phyloP scores from a whole-genome alignment of 2,888 invertebrate genomes.

The Mythimna albipuncta region DNA sequence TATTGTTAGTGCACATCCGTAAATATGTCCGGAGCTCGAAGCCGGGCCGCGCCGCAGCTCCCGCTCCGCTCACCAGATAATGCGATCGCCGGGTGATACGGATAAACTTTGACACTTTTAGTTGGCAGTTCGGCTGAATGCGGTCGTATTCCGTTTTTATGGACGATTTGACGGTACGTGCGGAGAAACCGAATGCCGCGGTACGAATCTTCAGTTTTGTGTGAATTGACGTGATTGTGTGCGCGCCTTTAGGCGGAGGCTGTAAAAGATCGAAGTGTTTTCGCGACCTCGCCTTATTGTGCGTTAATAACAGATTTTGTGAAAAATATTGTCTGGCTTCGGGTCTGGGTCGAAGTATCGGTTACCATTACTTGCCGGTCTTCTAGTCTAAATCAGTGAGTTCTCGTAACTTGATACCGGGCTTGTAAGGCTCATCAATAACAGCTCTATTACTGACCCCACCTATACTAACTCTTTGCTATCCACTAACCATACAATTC shows the following conservation, averaged over 20 bases:
- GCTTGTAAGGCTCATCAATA: background rate
- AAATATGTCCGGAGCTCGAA: slow-evolving; percentile 55
- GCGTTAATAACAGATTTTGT: background rate
- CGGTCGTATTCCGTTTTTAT: slow-evolving; percentile 62
- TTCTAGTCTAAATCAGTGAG: background rate
- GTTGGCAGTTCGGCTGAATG: slow-evolving; percentile 53
- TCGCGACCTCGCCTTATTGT: background rate
- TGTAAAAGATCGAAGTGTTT: slow-evolving; percentile 6
- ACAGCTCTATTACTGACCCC: no score
- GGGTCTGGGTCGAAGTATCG: background rate
- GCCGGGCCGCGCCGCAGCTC: background rate
- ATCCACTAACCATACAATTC: background rate
- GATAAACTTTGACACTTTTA: slow-evolving; percentile 63
- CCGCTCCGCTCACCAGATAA: slow-evolving; percentile 54
- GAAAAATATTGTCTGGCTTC: background rate
- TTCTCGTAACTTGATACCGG: background rate
- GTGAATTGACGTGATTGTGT: slow-evolving; percentile 28
- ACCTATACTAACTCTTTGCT: background rate
- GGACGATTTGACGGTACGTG: slow-evolving; percentile 59
- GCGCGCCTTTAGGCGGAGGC: background rate
- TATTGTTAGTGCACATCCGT: slow-evolving; percentile 63
- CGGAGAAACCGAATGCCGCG: slow-evolving; percentile 43
- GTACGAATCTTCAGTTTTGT: slow-evolving; percentile 34
- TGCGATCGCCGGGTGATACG: slow-evolving; percentile 61
- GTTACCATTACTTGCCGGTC: background rate